Percentiles rank a stretch among this genome's conserved stretches.
Evolutionary conservation across 2,797 vertebrate genomes (phyloP).

Genomic region (Kryptolebias ocellatus): DNA sequence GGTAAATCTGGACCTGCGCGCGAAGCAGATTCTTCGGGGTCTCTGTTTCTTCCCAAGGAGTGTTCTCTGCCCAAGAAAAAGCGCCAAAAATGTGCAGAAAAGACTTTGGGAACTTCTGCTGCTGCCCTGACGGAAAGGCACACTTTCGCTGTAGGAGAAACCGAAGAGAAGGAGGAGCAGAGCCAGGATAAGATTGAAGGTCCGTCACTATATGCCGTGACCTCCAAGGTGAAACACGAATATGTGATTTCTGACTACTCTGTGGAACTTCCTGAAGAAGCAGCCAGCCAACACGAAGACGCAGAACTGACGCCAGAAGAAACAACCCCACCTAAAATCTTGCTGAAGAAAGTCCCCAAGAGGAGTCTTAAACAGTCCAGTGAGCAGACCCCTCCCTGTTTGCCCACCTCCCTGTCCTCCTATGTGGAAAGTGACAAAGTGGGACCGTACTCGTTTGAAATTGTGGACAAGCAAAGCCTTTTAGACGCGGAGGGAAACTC

Average conservation of each 20-base stretch:
- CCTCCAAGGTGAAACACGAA: slow-evolving; percentile 97
- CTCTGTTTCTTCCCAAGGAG: slow-evolving; percentile 90
- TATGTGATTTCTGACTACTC: slow-evolving; percentile 95
- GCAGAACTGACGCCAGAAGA: slow-evolving; percentile 86
- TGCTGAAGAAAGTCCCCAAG: slow-evolving; percentile 96
- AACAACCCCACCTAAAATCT: slow-evolving; percentile 90
- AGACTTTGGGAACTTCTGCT: slow-evolving; percentile 65
- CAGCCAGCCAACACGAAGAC: slow-evolving; percentile 82
- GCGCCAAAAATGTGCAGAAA: slow-evolving; percentile 91
- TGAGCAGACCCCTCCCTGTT: slow-evolving; percentile 86
- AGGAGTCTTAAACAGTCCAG: slow-evolving; percentile 87
- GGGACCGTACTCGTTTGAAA: slow-evolving; percentile 93
- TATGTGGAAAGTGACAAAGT: slow-evolving; percentile 93
- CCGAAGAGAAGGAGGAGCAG: slow-evolving; percentile 85
- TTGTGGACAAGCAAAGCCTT: slow-evolving; percentile 94
- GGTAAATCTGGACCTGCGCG: slow-evolving; percentile 88
- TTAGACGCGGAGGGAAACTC: slow-evolving; percentile 90
- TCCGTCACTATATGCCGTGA: slow-evolving; percentile 89
- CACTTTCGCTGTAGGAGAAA: slow-evolving; percentile 22
- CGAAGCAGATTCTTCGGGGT: slow-evolving; percentile 84
- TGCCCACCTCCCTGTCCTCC: slow-evolving; percentile 89
- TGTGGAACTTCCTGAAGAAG: slow-evolving; percentile 91
- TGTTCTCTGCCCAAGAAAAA: slow-evolving; percentile 96
- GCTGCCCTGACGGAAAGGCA: slow-evolving; percentile 71
- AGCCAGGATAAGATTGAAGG: slow-evolving; percentile 89